Base-by-base conservation (phyloP, 2,113 vertebrate genomes). In the Paradoxurus hermaphroditus region DNA sequence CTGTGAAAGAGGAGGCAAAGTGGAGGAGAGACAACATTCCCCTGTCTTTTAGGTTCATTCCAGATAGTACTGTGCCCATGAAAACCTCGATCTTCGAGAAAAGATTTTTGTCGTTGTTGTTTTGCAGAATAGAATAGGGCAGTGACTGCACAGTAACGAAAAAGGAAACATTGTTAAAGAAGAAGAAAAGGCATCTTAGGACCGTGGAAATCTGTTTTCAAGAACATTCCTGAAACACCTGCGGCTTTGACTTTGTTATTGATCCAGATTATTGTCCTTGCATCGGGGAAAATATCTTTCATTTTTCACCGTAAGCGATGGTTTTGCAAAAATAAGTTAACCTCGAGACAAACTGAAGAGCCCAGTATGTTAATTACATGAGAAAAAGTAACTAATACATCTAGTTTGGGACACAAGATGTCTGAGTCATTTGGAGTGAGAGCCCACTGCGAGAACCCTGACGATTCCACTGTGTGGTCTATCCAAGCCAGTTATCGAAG, bases 1-100 rank as follows among this genome's bases (percentile, higher is more conserved):
- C 95, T 53, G 89, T 39, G 12, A 25, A 56, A 89, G 97, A 97
- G 96, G 98, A 96, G 95, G 98, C 91, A 94, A 25, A 72, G 93
- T 19, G 19, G 95, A 97, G 89, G 96, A 96, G 89, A 92, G 78
- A 89, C 49, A 44, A 21, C 96, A 72, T 94, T 88, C 95, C 88
- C 51, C 78, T 78, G 16, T 39, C 70, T 72, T 65, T 56, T 12
- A 96, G 91, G 49, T 86, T 93, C 73, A 31, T 97, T 93, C 91
- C 94, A 84, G 7, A 87, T 84, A 78, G 78, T 83, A 88, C 62
- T 34, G 91, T 97, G 91, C 96, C 93, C 78, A 59, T 77, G 82
- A 79, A 89, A 93, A 92, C 77, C 72, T 83, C 19, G 41, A 51
- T 88, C 59, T 86, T 86, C 87, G 70, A 46, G 70, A 56, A 51